A percentile compares a stretch with the other conserved stretches of the same genome.
Conservation (phyloP, 2,888 invertebrate species). For the Labia minor region DNA sequence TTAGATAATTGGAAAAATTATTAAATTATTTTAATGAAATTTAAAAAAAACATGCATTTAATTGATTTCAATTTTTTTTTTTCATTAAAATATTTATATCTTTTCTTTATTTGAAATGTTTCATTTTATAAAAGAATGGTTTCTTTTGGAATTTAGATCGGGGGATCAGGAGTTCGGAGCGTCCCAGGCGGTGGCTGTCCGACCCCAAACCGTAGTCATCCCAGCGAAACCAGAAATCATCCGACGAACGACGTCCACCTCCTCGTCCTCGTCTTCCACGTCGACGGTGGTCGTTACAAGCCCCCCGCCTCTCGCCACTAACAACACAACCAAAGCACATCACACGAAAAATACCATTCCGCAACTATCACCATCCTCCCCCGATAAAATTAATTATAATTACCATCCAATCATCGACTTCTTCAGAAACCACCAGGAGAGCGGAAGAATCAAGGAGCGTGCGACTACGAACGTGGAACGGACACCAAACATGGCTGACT, state of each 20-base stretch:
- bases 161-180: neutral
- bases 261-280: constrained; percentile 14
- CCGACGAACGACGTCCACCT: constrained; percentile 17
- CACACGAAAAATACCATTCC: constrained; percentile 20
- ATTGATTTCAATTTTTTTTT: too few species aligned
- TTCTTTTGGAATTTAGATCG: neutral
- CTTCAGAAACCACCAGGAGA: constrained; percentile 38
- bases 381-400: constrained; percentile 56
- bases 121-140: too few species aligned
- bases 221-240: constrained; percentile 4
- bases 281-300: neutral
- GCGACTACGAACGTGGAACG: neutral
- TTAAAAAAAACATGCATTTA: too few species aligned
- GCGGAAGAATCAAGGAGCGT: constrained; percentile 15
- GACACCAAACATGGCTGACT: constrained; percentile 15
- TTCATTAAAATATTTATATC: too few species aligned
- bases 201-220: neutral
- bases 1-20: too few species aligned
- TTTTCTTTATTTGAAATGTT: too few species aligned
- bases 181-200: constrained; percentile 34
- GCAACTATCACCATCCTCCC: constrained; percentile 30
- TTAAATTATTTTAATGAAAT: too few species aligned
- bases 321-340: neutral
- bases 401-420: constrained; percentile 77
- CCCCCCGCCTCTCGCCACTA: neutral